Evolutionary conservation across 2,797 vertebrate species (phyloP), one percentile per base, ranked within the genome.

Genomic region (Ctenopoma multispine): DNA sequence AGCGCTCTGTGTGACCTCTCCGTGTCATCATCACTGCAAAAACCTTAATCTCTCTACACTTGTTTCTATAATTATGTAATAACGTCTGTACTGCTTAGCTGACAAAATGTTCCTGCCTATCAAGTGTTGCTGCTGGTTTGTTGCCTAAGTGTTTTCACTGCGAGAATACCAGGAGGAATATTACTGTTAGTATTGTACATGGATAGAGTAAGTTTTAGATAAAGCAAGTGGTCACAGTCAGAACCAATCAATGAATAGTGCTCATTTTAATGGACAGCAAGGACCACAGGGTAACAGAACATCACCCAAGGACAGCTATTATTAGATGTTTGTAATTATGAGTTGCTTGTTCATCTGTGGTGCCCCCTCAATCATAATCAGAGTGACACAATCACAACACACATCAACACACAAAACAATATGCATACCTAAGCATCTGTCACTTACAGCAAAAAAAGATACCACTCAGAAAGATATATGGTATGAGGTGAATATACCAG

Each of bases 301-400:
- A 75, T 66, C 83, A 82, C 66, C 76, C 80, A 87, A 87, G 81
- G 79, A 84, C 77, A 77, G 48, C 83, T 86, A 83, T 86, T 85
- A 85, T 78, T 84, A 80, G 76, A 80, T 78, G 67, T 66, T 82
- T 79, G 57, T 79, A 80, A 81, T 72, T 78, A 65, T 74, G 63
- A 34, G 67, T 64, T 58, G 69, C 69, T 76, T 75, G 69, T 64
- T 80, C 72, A 71, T 79, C 74, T 60, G 53, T 44, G 13, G 58
- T 63, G 56, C 66, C 73, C 76, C 79, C 34, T 84, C 60, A 66
- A 72, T 85, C 81, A 87, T 76, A 64, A 84, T 79, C 77, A 75
- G 78, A 77, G 63, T 71, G 78, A 84, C 68, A 80, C 44, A 72
- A 77, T 64, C 41, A 29, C 63, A 43, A 48, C 48, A 69, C 48